A percentile compares a stretch with the other conserved stretches of the same genome.
Conservation (phyloP, 2,797 vertebrate genomes). For the Mareca penelope region DNA sequence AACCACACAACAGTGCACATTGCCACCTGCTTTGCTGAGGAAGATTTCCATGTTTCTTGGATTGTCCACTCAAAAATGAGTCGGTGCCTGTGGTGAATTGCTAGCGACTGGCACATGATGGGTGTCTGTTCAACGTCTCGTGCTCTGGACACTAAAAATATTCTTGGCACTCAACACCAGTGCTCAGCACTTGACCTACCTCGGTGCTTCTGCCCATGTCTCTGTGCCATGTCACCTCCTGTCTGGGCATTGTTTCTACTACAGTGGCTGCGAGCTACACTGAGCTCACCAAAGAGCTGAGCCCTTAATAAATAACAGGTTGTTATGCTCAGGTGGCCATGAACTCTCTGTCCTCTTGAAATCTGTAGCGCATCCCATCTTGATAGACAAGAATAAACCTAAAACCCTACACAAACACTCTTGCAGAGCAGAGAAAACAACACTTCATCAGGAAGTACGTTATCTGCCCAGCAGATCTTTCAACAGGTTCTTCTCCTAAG, state of each 20-base stretch:
- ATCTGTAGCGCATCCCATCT: not conserved
- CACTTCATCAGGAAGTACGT: not conserved
- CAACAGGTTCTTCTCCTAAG: not conserved
- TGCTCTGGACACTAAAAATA: not conserved
- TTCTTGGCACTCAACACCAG: not conserved
- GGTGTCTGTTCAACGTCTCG: not conserved
- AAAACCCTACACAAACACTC: not conserved
- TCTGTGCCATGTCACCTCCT: not conserved
- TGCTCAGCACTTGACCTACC: not conserved
- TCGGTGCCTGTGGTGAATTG: not conserved
- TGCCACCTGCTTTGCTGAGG: not conserved
- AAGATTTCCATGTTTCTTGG: not conserved
- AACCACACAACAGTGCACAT: not conserved
- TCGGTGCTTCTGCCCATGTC: not conserved
- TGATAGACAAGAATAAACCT: constrained; percentile 16
- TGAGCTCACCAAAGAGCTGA: not conserved
- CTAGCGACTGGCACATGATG: not conserved
- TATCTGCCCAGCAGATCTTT: not conserved
- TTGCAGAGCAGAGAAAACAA: not conserved
- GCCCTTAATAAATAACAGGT: not conserved
- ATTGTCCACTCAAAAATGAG: not conserved
- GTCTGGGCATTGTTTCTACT: not conserved
- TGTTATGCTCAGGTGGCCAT: constrained; percentile 1
- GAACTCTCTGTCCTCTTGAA: constrained; percentile 8
- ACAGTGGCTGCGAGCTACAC: not conserved